A percentile compares a stretch with the other conserved stretches of the same genome.
Evolutionary conservation across 2,113 vertebrate genomes (phyloP).

Genomic region (Crotalus tigris): DNA sequence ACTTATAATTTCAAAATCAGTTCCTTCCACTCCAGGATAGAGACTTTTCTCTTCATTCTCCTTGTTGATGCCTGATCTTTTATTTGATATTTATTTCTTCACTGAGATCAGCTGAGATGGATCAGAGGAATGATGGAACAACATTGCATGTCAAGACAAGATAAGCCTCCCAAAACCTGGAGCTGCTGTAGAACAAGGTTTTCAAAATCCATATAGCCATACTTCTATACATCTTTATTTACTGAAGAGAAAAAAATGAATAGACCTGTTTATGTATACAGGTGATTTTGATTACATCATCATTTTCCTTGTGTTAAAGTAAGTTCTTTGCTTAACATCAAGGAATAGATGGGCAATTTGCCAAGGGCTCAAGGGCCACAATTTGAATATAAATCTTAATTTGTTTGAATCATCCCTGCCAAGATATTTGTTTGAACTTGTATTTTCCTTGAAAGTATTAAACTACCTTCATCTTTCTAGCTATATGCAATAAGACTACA

Average conservation of each 20-base stretch:
- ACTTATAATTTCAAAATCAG: not conserved
- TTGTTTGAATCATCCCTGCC: not conserved
- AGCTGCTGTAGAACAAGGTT: not conserved
- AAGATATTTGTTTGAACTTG: constrained; percentile 19
- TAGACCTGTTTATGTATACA: not conserved
- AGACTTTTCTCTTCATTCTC: too few species aligned
- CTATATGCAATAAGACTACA: not conserved
- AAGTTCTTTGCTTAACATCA: not conserved
- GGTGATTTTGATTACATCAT: not conserved
- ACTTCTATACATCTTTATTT: not conserved
- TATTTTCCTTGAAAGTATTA: constrained; percentile 21
- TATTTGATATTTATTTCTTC: not conserved
- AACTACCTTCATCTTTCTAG: not conserved
- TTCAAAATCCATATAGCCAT: not conserved
- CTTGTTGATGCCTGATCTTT: not conserved
- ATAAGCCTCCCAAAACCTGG: not conserved
- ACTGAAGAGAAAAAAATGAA: not conserved
- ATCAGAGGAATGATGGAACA: not conserved
- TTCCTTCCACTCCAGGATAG: not conserved
- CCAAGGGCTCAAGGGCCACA: constrained; percentile 16
- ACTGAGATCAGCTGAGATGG: not conserved
- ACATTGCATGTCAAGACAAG: not conserved
- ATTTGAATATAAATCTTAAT: constrained; percentile 13
- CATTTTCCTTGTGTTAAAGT: not conserved
- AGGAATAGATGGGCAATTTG: not conserved